Conservation (phyloP, 2,113 vertebrate species). For the Glaucidium brasilianum region DNA sequence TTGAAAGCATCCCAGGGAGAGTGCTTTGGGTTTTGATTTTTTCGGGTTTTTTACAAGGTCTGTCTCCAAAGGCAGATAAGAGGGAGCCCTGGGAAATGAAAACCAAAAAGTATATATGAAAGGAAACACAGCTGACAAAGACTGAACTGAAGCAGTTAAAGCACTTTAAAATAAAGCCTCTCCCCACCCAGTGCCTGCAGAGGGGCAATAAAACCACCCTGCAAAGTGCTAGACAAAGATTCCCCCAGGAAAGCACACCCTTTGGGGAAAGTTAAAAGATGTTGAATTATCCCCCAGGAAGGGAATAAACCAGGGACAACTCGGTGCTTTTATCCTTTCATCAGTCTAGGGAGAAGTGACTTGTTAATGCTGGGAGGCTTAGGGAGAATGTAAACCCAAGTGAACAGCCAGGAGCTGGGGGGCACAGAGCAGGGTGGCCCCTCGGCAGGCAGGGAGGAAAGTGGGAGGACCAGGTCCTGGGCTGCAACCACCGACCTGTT, state of each 20-base stretch:
- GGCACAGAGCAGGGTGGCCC: background rate
- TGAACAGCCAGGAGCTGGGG: background rate
- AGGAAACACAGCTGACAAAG: background rate
- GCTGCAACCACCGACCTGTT: fast-evolving
- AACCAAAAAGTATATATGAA: background rate
- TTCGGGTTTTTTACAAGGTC: background rate
- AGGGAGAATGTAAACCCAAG: background rate
- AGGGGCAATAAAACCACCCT: slow-evolving; percentile 30
- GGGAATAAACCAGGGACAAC: background rate
- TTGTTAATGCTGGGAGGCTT: background rate
- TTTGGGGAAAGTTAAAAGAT: background rate
- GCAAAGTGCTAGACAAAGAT: background rate
- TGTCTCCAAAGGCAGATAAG: slow-evolving; percentile 24
- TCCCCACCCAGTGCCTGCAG: background rate
- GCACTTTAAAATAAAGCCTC: slow-evolving; percentile 9
- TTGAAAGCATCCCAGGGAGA: slow-evolving; percentile 9
- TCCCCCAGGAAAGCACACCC: background rate
- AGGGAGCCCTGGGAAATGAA: background rate
- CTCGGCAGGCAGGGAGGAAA: background rate
- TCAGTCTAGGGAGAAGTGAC: background rate
- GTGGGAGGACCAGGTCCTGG: fast-evolving
- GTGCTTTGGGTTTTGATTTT: background rate
- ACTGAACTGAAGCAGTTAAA: slow-evolving; percentile 25
- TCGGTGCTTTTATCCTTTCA: background rate
- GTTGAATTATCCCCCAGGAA: slow-evolving; percentile 4